Evolutionary conservation across 2,888 invertebrate genomes (phyloP).

Genomic region (Meiosimyza decipiens): DNA sequence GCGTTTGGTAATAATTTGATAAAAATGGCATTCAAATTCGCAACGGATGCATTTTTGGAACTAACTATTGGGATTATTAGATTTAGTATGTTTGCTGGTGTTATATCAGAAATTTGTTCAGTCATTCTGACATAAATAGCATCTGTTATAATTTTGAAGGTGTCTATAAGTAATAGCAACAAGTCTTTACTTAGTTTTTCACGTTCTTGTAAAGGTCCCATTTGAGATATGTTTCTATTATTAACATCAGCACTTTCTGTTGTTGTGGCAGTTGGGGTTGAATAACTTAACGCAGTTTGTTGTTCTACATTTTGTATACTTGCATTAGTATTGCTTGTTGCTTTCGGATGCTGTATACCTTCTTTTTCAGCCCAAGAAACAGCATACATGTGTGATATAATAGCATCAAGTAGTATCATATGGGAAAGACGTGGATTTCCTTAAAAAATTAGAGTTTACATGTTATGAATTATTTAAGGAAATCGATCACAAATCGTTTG

Average conservation of each 20-base stretch:
- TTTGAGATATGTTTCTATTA: constrained; percentile 48
- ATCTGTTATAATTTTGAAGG: constrained; percentile 58
- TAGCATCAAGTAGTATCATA: constrained; percentile 61
- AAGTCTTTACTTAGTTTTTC: constrained; percentile 57
- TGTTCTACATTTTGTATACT: constrained; percentile 36
- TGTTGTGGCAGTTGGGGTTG: constrained; percentile 41
- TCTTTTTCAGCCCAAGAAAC: constrained; percentile 64
- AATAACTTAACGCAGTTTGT: constrained; percentile 40
- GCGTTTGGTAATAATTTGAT: constrained; percentile 62
- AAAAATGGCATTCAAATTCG: constrained; percentile 63
- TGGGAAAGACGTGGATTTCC: constrained; percentile 63
- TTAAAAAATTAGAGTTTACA: constrained; percentile 33
- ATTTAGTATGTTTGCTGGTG: constrained; percentile 60
- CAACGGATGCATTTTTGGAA: constrained; percentile 59
- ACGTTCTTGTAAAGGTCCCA: constrained; percentile 49
- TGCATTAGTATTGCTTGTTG: constrained; percentile 41
- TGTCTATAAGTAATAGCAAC: constrained; percentile 58
- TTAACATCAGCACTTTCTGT: constrained; percentile 46
- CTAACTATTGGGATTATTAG: constrained; percentile 63
- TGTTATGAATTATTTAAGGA: not conserved
- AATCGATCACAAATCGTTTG: no score
- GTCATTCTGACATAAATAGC: constrained; percentile 62
- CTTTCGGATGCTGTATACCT: constrained; percentile 54
- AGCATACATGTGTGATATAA: constrained; percentile 65
- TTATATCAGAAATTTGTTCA: constrained; percentile 59